phyloP scores from a whole-genome alignment of 1,140 invertebrate species.

The Tetraneura akinire region DNA sequence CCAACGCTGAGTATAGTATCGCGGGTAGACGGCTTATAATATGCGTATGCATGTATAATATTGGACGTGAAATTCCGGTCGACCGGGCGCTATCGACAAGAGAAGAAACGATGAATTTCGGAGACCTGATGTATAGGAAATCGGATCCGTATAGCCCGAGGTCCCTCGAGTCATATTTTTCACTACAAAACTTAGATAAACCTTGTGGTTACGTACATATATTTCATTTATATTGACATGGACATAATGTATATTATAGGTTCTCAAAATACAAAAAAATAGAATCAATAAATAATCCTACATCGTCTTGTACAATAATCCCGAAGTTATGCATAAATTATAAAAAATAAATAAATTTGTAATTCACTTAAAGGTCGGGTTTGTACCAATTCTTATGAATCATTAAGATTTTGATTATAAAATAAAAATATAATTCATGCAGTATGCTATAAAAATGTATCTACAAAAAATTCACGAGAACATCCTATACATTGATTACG shows the following conservation, averaged over 20 bases:
- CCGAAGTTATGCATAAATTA: no score
- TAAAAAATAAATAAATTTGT: no score
- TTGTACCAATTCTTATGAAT: no score
- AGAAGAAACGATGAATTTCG: not conserved
- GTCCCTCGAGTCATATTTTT: constrained; percentile 2
- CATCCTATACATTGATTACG: no score
- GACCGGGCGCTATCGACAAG: not conserved
- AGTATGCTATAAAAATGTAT: no score
- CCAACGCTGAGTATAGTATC: not conserved
- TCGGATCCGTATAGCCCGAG: not conserved
- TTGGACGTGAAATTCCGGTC: constrained; percentile 3
- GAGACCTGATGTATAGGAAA: constrained; percentile 13
- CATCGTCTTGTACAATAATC: no score
- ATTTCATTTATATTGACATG: constrained; percentile 9
- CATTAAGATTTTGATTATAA: no score
- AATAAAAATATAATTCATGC: no score
- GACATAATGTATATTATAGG: not conserved
- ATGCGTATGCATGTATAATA: not conserved
- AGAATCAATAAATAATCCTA: no score
- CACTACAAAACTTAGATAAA: constrained; percentile 5
- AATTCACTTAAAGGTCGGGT: no score
- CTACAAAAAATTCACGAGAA: no score
- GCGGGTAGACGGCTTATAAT: not conserved
- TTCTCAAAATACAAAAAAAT: constrained; percentile 6
- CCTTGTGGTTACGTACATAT: not conserved